phyloP scores from a whole-genome alignment of 2,113 vertebrate species.

The Lates calcarifer region DNA sequence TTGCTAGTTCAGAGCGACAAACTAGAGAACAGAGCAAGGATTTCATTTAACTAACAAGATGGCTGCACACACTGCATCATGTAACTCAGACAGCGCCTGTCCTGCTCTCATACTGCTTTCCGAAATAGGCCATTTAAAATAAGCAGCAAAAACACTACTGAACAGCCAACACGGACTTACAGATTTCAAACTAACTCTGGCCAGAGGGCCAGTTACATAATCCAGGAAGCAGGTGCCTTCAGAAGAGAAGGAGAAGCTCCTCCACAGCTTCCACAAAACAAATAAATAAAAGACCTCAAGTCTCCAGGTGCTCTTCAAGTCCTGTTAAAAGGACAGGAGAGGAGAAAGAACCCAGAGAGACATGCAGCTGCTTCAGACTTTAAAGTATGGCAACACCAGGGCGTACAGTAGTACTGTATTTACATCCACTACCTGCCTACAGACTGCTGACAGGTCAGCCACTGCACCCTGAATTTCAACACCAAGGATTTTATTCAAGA shows the following conservation, averaged over 20 bases:
- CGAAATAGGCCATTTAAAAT: slow-evolving; percentile 7
- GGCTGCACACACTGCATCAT: slow-evolving; percentile 17
- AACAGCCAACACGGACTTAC: slow-evolving; percentile 14
- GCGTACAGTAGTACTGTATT: slow-evolving; percentile 18
- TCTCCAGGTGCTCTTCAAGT: not conserved
- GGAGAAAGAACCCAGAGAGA: slow-evolving; percentile 11
- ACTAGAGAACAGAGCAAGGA: not conserved
- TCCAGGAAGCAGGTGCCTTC: slow-evolving; percentile 5
- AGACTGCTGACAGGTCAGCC: not conserved
- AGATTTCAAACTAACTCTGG: not conserved
- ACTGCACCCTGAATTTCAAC: not conserved
- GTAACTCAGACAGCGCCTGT: not conserved
- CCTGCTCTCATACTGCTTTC: slow-evolving; percentile 7
- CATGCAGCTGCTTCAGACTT: slow-evolving; percentile 31
- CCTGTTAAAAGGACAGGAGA: not conserved
- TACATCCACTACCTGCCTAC: slow-evolving; percentile 15
- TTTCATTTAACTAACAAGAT: slow-evolving; percentile 9
- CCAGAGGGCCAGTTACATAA: not conserved
- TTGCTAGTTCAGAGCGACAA: slow-evolving; percentile 26
- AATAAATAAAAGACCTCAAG: slow-evolving; percentile 10
- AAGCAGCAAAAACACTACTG: slow-evolving; percentile 23
- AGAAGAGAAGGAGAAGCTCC: not conserved
- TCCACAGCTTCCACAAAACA: slow-evolving; percentile 7
- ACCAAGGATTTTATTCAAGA: not conserved
- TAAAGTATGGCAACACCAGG: slow-evolving; percentile 1